Percentiles rank a stretch among this genome's conserved stretches.
Evolutionary conservation across 2,113 vertebrate species (phyloP).

Genomic region (Clarias macrocephalus): DNA sequence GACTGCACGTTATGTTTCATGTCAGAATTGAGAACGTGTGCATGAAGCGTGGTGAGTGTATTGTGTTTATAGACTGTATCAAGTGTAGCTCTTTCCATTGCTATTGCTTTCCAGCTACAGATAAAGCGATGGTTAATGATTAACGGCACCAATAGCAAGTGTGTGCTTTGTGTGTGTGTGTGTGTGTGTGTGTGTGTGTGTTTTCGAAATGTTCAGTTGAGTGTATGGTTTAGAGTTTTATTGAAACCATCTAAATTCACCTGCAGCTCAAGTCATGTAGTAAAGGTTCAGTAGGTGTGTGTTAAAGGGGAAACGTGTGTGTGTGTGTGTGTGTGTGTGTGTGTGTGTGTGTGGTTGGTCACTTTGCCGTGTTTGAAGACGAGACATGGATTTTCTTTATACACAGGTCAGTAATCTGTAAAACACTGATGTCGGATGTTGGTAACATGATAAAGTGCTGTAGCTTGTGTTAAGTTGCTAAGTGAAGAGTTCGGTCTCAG

Average conservation of each 20-base stretch:
- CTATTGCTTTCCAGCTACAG: constrained; percentile 53
- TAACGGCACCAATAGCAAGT: constrained; percentile 54
- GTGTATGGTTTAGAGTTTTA: constrained; percentile 44
- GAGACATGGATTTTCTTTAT: constrained; percentile 65
- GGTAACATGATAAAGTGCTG: neutral
- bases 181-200: constrained; percentile 31
- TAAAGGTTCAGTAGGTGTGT: neutral
- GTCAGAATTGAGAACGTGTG: neutral
- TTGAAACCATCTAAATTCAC: constrained; percentile 52
- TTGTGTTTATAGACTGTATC: constrained; percentile 1
- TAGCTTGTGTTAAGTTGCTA: neutral
- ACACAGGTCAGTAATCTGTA: constrained; percentile 63
- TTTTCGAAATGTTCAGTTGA: constrained; percentile 41
- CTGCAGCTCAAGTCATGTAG: constrained; percentile 64
- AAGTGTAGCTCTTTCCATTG: constrained; percentile 5
- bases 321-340: neutral
- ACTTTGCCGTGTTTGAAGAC: neutral
- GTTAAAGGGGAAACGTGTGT: neutral
- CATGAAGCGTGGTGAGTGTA: constrained; percentile 25
- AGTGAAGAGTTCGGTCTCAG: neutral
- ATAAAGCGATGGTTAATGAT: constrained; percentile 67
- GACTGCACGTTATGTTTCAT: neutral
- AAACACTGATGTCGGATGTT: neutral
- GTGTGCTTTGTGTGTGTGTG: constrained; percentile 36
- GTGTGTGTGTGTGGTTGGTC: neutral